Evolutionary conservation across 2,888 invertebrate genomes (phyloP), one percentile per base, ranked within the genome.

Genomic region (Luffia ferchaultella): DNA sequence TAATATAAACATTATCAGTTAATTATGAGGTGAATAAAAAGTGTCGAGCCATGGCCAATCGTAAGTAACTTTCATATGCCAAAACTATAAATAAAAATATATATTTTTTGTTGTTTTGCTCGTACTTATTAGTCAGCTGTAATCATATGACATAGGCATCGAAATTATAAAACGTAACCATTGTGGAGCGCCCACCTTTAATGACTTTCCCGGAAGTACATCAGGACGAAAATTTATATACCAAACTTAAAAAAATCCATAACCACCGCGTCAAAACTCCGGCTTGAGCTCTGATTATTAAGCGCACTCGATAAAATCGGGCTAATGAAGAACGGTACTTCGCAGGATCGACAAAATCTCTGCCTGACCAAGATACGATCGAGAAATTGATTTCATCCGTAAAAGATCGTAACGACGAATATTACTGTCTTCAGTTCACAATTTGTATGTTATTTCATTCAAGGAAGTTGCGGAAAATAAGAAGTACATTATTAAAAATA

Each of bases 261-360:
- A 73, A 78, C 77, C 72, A 63, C 58, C 59, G 60, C 67, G 70
- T 74, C 76, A 71, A 73, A 73, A 76, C 67, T 70, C 68, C 65
- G 68, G 64, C 30, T 30, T 12, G 12, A 30, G 12, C 12, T 30
- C 30, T 12, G 30, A n/a, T 30, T 30, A 30, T 30, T 30, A 30
- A 80, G 69, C 67, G 64, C 62, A 65, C 64, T 58, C 63, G 82
- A 83, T 79, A 82, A 78, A 76, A 82, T 82, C 82, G 67, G 73
- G 70, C 74, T 79, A 82, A 82, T 79, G 77, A 79, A 78, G 77
- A 76, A 76, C 76, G 73, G 77, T 71, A 69, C 67, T 62, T 30
- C 62, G 63, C 68, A 70, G 76, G 76, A 70, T 64, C 65, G 74
- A 75, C 76, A 70, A 61, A 7, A 30, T 44, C 47, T 18, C n/a